Evolutionary conservation across 2,113 vertebrate species (phyloP).

Genomic region (Ailuropoda melanoleuca): DNA sequence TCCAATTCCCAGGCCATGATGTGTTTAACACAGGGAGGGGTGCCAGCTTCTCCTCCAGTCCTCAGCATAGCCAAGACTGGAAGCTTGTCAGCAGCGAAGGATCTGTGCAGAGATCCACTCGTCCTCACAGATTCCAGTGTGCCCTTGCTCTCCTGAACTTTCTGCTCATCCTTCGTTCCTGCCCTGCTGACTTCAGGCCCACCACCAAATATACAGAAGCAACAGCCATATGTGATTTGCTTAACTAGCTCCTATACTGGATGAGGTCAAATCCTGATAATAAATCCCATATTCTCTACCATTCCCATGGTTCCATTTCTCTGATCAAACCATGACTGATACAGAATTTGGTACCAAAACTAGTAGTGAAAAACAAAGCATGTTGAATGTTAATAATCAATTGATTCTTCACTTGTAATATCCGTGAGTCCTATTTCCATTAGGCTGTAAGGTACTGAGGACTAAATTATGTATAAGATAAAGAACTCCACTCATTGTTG

Average conservation of each 20-base stretch:
- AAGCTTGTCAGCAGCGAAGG: not conserved
- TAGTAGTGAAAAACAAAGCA: not conserved
- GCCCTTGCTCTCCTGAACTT: too few species aligned
- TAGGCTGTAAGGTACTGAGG: not conserved
- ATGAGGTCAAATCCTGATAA: not conserved
- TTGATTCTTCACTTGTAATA: not conserved
- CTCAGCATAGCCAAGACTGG: not conserved
- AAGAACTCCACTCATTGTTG: not conserved
- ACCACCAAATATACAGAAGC: not conserved
- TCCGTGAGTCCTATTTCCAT: not conserved
- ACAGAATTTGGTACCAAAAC: not conserved
- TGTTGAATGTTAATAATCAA: not conserved
- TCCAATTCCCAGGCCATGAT: not conserved
- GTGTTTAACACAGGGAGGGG: not conserved
- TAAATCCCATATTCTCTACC: not conserved
- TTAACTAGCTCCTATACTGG: not conserved
- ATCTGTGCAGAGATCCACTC: not conserved
- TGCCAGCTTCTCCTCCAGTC: fast-evolving
- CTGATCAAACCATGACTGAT: not conserved
- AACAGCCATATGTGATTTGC: not conserved
- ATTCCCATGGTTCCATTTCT: not conserved
- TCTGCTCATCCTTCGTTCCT: not conserved
- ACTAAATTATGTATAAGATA: conserved; percentile 22
- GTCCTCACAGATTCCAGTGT: too few species aligned
- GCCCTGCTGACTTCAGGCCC: not conserved